Evolutionary conservation across 2,113 vertebrate genomes (phyloP).

Genomic region (Pitta sordida): DNA sequence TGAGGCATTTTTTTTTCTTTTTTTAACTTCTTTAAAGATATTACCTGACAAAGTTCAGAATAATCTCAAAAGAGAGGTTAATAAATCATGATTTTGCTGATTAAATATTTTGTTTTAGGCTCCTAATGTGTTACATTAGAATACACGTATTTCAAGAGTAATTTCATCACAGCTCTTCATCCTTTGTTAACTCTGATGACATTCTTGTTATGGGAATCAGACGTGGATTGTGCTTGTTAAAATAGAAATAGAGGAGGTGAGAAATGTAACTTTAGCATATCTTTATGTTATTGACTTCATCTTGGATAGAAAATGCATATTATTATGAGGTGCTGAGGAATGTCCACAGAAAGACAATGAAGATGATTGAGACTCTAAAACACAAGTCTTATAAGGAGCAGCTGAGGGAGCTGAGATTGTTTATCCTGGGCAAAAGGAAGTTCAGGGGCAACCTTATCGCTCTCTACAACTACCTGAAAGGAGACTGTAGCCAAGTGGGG

Average conservation of each 20-base stretch:
- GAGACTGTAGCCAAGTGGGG: background rate
- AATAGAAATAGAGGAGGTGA: background rate
- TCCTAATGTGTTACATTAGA: background rate
- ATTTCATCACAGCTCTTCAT: background rate
- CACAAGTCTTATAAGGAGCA: background rate
- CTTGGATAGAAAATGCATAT: background rate
- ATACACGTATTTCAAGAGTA: background rate
- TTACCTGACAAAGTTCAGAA: slow-evolving; percentile 15
- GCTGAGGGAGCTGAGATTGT: background rate
- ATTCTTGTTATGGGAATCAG: background rate
- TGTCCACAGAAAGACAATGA: background rate
- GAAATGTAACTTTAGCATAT: background rate
- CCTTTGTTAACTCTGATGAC: background rate
- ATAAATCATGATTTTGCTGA: background rate
- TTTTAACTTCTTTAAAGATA: slow-evolving; percentile 13
- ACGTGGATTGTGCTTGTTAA: background rate
- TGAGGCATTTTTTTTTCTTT: background rate
- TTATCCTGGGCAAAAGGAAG: background rate
- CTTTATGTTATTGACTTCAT: background rate
- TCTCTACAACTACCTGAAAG: background rate
- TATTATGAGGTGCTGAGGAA: background rate
- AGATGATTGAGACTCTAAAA: accelerated
- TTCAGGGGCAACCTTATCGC: background rate
- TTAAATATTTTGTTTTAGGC: slow-evolving; percentile 11
- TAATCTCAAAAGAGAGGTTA: background rate